Conservation (phyloP, 2,113 vertebrate genomes). For the Gymnorhina tibicen region DNA sequence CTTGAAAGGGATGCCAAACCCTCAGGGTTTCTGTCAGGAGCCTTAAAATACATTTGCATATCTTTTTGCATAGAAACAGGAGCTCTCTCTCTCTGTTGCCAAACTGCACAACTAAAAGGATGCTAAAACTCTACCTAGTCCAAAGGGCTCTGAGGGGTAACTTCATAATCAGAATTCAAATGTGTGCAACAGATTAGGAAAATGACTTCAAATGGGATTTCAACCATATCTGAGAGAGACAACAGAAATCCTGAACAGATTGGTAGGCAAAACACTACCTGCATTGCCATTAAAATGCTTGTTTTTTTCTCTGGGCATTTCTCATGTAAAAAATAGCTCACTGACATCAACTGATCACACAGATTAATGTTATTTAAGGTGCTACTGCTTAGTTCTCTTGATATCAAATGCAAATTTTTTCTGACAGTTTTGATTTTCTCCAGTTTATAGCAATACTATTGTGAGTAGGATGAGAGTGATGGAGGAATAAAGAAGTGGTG, state of each 20-base stretch:
- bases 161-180: constrained; percentile 47
- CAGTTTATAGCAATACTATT: background rate
- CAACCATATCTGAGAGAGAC: background rate
- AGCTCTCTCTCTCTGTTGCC: constrained; percentile 4
- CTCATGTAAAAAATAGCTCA: background rate
- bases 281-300: background rate
- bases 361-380: background rate
- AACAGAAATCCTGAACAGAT: background rate
- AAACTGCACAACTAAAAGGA: constrained; percentile 60
- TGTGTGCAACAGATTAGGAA: constrained; percentile 9
- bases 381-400: background rate
- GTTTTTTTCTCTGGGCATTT: background rate
- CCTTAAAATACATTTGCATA: constrained; percentile 58
- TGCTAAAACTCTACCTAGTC: constrained; percentile 41
- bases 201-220: background rate
- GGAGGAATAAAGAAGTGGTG: background rate
- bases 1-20: constrained; percentile 59
- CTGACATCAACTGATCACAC: background rate
- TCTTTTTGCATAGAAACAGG: constrained; percentile 57
- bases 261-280: background rate
- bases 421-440: background rate
- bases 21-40: constrained; percentile 47
- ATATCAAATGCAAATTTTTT: background rate
- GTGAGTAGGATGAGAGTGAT: background rate
- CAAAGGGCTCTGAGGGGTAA: background rate